Percentiles rank a stretch among this genome's conserved stretches.
These are phyloP conservation scores for Neodiprion lecontei DNA, from an alignment of 1,140 invertebrate species.

Conservation along the genomic window DNA sequence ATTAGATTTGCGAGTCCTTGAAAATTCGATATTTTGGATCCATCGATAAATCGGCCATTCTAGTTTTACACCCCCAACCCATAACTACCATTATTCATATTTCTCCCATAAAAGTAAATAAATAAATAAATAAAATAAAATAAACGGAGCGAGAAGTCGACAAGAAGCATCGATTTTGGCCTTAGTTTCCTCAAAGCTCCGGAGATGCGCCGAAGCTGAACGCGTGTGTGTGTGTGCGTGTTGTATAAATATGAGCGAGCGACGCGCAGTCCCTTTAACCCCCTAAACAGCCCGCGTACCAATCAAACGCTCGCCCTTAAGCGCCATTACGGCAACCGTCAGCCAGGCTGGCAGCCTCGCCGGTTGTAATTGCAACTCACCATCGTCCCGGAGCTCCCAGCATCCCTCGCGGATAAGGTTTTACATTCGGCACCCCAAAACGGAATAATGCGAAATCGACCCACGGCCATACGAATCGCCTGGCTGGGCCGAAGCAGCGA, in stretches of 20 bases:
- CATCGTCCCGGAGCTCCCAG: conserved; percentile 13
- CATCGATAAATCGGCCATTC: too few relatives aligned
- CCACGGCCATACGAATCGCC: too few relatives aligned
- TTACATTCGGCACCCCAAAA: conserved; percentile 20
- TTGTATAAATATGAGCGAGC: too few relatives aligned
- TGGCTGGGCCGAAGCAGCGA: background rate
- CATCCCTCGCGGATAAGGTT: conserved; percentile 33
- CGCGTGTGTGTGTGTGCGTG: too few relatives aligned
- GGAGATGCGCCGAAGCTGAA: background rate
- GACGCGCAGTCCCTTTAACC: conserved; percentile 32
- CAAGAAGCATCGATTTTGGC: too few relatives aligned
- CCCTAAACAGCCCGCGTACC: conserved; percentile 33
- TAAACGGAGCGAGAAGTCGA: too few relatives aligned
- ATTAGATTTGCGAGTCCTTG: too few relatives aligned
- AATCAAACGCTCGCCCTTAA: conserved; percentile 37
- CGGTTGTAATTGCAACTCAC: conserved; percentile 33
- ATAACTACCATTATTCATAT: too few relatives aligned
- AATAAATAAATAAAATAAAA: too few relatives aligned
- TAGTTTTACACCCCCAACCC: too few relatives aligned
- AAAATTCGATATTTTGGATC: too few relatives aligned
- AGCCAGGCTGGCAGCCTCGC: conserved; percentile 1
- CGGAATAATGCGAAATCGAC: conserved; percentile 21
- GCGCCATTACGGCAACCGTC: conserved; percentile 14
- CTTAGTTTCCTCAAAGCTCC: background rate
- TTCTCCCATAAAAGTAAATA: too few relatives aligned